phyloP scores from a whole-genome alignment of 2,113 vertebrate genomes.

The Myxocyprinus asiaticus region DNA sequence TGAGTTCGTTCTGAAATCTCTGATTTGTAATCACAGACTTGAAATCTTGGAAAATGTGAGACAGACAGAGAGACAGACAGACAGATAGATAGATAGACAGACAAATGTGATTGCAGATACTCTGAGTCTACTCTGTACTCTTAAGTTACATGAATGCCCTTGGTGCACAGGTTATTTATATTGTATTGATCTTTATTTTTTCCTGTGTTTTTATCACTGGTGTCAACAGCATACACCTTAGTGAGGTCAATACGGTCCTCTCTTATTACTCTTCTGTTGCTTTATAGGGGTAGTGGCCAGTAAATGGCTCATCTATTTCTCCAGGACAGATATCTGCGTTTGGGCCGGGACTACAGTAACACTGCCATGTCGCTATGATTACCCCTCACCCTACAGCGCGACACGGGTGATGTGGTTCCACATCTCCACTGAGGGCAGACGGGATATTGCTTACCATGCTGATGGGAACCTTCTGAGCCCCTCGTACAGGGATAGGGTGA shows the following conservation, averaged over 20 bases:
- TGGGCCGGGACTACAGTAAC: slow-evolving; percentile 76
- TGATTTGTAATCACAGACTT: too few species aligned
- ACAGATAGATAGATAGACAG: neutral
- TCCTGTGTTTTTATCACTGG: neutral
- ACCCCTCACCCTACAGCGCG: slow-evolving; percentile 73
- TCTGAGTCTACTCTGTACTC: neutral
- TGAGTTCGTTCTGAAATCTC: too few species aligned
- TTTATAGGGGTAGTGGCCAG: slow-evolving; percentile 64
- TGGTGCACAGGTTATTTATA: slow-evolving; percentile 41
- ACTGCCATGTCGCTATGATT: slow-evolving; percentile 75
- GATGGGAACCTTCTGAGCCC: slow-evolving; percentile 68
- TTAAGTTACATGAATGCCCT: slow-evolving; percentile 43
- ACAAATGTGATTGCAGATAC: neutral
- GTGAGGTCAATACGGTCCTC: neutral
- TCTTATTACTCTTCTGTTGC: slow-evolving; percentile 3
- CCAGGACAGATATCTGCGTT: slow-evolving; percentile 73
- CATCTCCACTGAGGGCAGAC: slow-evolving; percentile 67
- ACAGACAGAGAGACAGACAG: neutral
- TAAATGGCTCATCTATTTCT: slow-evolving; percentile 73
- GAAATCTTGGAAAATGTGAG: too few species aligned
- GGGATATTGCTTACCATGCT: slow-evolving; percentile 71
- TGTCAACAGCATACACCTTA: neutral
- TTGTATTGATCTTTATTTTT: slow-evolving; percentile 16
- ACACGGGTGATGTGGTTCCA: slow-evolving; percentile 77
- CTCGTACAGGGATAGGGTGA: slow-evolving; percentile 66